phyloP scores from a whole-genome alignment of 64 coral and sea anemone species.

The Cladopsammia gracilis region DNA sequence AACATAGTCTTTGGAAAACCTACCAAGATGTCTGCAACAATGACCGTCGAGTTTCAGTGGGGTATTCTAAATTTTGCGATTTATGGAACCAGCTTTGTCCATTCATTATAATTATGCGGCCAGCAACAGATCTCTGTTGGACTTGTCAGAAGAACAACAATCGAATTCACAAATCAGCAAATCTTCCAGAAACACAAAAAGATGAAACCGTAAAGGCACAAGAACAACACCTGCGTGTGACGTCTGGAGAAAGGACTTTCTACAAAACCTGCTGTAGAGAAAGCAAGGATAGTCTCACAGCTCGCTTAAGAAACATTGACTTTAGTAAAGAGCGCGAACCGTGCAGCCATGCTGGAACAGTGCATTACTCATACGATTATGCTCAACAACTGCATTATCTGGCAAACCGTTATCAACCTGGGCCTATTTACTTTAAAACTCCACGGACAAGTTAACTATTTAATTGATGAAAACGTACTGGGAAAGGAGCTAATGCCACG shows the following conservation, averaged over 20 bases:
- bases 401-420: neutral
- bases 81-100: no score
- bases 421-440: neutral
- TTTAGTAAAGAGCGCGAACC: conserved; percentile 16
- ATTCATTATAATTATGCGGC: no score
- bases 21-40: no score
- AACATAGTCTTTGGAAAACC: no score
- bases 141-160: conserved; percentile 56
- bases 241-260: neutral
- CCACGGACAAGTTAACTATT: neutral
- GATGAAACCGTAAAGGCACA: neutral
- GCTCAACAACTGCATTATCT: neutral
- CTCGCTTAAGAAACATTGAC: conserved; percentile 5
- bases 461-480: neutral
- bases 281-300: neutral
- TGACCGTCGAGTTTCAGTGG: no score
- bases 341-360: neutral
- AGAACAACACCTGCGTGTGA: neutral
- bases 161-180: conserved; percentile 22
- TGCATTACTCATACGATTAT: neutral
- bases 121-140: no score
- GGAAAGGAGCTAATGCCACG: neutral
- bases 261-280: neutral
- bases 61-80: no score
- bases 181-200: conserved; percentile 14